These are phyloP conservation scores for Platorchestia sp. DNA, from an alignment of 1,140 invertebrate genomes.

Conservation along the genomic window DNA sequence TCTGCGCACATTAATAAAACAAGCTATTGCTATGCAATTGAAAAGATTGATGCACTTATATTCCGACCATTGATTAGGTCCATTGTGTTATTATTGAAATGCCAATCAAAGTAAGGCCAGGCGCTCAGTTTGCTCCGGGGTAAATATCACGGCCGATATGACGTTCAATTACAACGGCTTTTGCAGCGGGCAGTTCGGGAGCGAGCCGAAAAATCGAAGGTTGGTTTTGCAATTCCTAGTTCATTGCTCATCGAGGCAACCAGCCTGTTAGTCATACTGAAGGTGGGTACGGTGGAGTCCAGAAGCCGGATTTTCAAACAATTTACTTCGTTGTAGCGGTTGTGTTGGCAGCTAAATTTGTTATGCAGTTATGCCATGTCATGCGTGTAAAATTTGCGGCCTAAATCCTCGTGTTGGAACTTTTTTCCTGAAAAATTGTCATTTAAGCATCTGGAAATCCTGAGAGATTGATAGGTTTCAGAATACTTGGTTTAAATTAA, in stretches of 20 bases:
- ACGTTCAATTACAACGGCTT: slow-evolving; percentile 25
- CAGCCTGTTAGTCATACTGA: neutral
- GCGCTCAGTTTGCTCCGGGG: neutral
- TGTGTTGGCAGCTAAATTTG: no score
- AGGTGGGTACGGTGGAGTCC: no score
- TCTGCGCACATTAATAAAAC: neutral
- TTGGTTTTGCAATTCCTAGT: neutral
- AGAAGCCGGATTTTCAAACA: no score
- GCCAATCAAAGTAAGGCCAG: slow-evolving; percentile 44
- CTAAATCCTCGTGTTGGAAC: no score
- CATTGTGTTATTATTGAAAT: slow-evolving; percentile 47
- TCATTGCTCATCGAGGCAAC: neutral
- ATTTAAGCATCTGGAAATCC: no score
- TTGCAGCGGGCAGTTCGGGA: neutral
- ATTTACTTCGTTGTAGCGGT: no score
- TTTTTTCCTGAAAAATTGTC: no score
- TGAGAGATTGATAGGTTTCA: no score
- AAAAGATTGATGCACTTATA: slow-evolving; percentile 32
- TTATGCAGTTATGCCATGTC: no score
- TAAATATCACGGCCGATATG: slow-evolving; percentile 9
- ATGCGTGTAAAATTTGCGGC: no score
- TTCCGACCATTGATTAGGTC: slow-evolving; percentile 17
- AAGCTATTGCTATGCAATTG: slow-evolving; percentile 7
- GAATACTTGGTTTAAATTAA: no score
- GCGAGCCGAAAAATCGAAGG: neutral